phyloP scores from a whole-genome alignment of 2,888 invertebrate species.

The Lasioglossum oenotherae region DNA sequence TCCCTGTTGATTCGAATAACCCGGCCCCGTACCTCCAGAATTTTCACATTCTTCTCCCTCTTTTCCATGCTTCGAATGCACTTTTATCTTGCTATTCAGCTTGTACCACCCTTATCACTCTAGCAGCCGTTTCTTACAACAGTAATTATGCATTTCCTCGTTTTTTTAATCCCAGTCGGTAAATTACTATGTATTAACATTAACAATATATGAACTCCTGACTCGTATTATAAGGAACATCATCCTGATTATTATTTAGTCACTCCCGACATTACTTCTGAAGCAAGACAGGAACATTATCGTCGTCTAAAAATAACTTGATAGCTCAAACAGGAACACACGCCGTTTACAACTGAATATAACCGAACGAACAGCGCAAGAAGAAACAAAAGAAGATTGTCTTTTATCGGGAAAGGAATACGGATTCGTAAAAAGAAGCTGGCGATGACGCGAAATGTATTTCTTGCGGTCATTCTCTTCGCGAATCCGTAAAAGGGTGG shows the following conservation, averaged over 20 bases:
- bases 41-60: not conserved
- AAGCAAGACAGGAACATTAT: not conserved
- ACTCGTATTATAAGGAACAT: not conserved
- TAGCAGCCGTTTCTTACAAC: not conserved
- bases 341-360: not conserved
- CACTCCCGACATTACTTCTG: not conserved
- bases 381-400: not conserved
- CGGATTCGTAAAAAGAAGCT: not conserved
- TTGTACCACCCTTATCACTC: not conserved
- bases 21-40: not conserved
- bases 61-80: not conserved
- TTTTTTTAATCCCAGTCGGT: not conserved
- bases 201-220: not conserved
- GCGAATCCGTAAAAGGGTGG: not conserved
- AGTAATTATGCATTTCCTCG: not conserved
- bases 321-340: not conserved
- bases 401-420: not conserved
- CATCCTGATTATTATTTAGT: not conserved
- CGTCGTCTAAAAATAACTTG: conserved; percentile 1
- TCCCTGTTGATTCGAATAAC: not conserved
- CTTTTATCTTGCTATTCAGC: not conserved
- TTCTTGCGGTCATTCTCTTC: not conserved
- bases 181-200: not conserved
- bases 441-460: not conserved
- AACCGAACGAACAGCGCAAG: not conserved